Percentiles rank a stretch among this genome's conserved stretches.
Conservation (phyloP, 2,888 invertebrate species). For the Eucriotettix oculatus region DNA sequence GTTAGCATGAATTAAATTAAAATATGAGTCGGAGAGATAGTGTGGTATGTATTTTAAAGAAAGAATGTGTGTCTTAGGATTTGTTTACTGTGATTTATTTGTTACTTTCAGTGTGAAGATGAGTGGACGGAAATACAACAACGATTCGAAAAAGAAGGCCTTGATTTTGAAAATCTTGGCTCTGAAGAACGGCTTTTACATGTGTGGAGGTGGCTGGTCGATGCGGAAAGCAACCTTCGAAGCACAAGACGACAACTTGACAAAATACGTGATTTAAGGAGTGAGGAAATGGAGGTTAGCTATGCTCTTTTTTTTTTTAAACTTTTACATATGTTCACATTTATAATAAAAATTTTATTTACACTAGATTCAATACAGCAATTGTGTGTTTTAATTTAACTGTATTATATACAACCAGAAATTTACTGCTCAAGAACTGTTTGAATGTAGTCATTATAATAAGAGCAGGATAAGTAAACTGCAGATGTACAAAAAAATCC, state of each 20-base stretch:
- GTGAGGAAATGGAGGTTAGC: slow-evolving; percentile 23
- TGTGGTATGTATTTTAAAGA: not conserved
- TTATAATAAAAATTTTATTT: no score
- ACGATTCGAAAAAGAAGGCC: slow-evolving; percentile 25
- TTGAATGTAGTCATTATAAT: no score
- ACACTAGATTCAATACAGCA: no score
- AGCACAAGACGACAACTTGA: slow-evolving; percentile 25
- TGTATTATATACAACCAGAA: no score
- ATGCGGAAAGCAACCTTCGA: slow-evolving; percentile 26
- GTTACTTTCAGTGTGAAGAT: slow-evolving; percentile 20
- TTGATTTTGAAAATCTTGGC: slow-evolving; percentile 21
- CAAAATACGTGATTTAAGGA: slow-evolving; percentile 24
- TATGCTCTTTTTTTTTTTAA: no score
- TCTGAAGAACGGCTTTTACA: slow-evolving; percentile 22
- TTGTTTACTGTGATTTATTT: not conserved
- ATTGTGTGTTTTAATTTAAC: no score
- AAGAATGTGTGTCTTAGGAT: not conserved
- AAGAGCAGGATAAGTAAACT: no score
- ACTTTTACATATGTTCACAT: no score
- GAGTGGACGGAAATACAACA: slow-evolving; percentile 23
- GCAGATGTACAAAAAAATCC: no score
- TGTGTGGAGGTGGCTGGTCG: slow-evolving; percentile 27
- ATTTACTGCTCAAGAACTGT: no score
- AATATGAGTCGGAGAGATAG: not conserved
- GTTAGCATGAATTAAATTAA: not conserved